phyloP scores from a whole-genome alignment of 2,113 vertebrate genomes.

The Poecile atricapillus region DNA sequence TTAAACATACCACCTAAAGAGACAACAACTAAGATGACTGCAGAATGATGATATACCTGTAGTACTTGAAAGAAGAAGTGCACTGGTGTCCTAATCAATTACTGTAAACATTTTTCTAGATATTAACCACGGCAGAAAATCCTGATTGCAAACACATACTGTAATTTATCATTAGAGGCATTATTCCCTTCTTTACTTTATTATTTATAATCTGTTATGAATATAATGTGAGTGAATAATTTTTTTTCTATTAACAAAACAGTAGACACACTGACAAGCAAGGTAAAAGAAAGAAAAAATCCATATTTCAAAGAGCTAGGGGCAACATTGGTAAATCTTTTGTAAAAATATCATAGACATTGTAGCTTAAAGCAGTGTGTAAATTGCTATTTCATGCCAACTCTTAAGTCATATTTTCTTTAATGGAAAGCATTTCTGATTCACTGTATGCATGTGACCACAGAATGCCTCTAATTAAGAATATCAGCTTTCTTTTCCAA shows the following conservation, averaged over 20 bases:
- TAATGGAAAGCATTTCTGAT: slow-evolving; percentile 17
- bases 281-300: slow-evolving; percentile 43
- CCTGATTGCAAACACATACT: not conserved
- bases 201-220: not conserved
- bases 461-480: slow-evolving; percentile 4
- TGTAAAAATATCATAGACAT: not conserved
- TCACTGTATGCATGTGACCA: not conserved
- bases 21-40: not conserved
- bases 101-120: not conserved
- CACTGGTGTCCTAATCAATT: not conserved
- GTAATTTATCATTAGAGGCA: not conserved
- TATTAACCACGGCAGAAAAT: slow-evolving; percentile 1
- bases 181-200: not conserved
- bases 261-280: slow-evolving; percentile 62
- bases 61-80: slow-evolving; percentile 20
- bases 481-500: not conserved
- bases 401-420: not conserved
- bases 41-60: not conserved
- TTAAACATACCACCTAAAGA: slow-evolving; percentile 16
- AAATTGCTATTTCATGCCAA: not conserved
- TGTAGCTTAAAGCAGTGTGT: not conserved
- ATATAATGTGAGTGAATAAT: not conserved
- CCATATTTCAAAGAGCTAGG: slow-evolving; percentile 70
- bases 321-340: slow-evolving; percentile 23
- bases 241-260: slow-evolving; percentile 25